A percentile compares a stretch with the other conserved stretches of the same genome.
Evolutionary conservation across 2,888 invertebrate species (phyloP).

Genomic region (Coenonympha arcania): DNA sequence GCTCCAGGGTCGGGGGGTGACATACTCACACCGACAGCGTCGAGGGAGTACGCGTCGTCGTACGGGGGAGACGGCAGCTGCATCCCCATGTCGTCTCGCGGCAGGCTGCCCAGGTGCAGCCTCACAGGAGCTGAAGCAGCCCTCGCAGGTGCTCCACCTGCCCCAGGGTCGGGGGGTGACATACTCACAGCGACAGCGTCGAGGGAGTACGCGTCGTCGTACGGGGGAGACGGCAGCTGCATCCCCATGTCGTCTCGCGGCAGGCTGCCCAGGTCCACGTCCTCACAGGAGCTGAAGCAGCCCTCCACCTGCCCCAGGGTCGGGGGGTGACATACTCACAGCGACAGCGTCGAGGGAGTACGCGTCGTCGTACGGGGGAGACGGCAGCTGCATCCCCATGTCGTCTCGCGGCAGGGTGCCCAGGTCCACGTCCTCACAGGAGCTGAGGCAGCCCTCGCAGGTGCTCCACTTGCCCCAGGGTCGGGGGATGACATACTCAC

Average conservation of each 20-base stretch:
- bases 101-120: slow-evolving; percentile 33
- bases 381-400: slow-evolving; percentile 47
- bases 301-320: slow-evolving; percentile 75
- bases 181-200: slow-evolving; percentile 28
- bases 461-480: too few relatives aligned
- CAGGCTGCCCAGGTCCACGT: slow-evolving; percentile 36
- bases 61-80: slow-evolving; percentile 53
- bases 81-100: slow-evolving; percentile 50
- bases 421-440: slow-evolving; percentile 27
- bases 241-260: slow-evolving; percentile 50
- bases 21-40: slow-evolving; percentile 28
- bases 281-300: slow-evolving; percentile 28
- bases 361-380: slow-evolving; percentile 45
- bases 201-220: slow-evolving; percentile 27
- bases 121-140: background rate
- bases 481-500: slow-evolving; percentile 12
- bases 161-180: background rate
- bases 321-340: slow-evolving; percentile 42
- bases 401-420: slow-evolving; percentile 42
- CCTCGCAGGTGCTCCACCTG: too few relatives aligned
- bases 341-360: slow-evolving; percentile 27
- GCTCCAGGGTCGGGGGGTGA: slow-evolving; percentile 70
- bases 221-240: slow-evolving; percentile 52
- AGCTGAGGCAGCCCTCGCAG: too few relatives aligned
- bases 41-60: slow-evolving; percentile 15